phyloP scores from a whole-genome alignment of 2,113 vertebrate species.

The Marmota monax region DNA sequence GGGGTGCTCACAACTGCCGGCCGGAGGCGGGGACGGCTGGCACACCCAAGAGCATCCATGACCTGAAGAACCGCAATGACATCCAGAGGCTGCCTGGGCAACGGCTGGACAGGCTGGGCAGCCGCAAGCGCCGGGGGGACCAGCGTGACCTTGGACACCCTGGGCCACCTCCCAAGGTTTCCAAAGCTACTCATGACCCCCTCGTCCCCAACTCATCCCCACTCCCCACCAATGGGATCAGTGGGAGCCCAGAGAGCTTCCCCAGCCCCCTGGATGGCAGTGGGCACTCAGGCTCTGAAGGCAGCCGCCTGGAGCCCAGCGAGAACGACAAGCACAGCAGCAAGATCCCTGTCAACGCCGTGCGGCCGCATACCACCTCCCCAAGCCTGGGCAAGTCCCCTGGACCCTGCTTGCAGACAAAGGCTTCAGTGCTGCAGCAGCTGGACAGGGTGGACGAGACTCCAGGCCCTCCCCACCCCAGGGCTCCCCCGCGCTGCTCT shows the following conservation, averaged over 20 bases:
- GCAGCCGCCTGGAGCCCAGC: slow-evolving; percentile 89
- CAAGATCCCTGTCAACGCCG: slow-evolving; percentile 93
- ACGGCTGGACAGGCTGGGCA: slow-evolving; percentile 92
- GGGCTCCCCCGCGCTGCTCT: slow-evolving; percentile 87
- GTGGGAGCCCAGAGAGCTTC: slow-evolving; percentile 89
- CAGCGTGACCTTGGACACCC: slow-evolving; percentile 88
- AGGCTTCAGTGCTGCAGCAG: slow-evolving; percentile 91
- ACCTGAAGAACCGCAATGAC: slow-evolving; percentile 94
- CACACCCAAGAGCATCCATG: slow-evolving; percentile 89
- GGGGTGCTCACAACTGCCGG: slow-evolving; percentile 90
- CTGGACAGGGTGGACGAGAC: slow-evolving; percentile 90
- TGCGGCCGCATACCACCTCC: slow-evolving; percentile 93
- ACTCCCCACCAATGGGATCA: slow-evolving; percentile 89
- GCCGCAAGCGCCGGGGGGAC: slow-evolving; percentile 92
- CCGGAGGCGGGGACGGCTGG: slow-evolving; percentile 89
- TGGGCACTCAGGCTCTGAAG: slow-evolving; percentile 85
- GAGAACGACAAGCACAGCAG: slow-evolving; percentile 94
- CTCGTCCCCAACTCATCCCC: slow-evolving; percentile 90
- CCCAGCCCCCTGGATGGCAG: slow-evolving; percentile 90
- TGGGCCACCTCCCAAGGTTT: slow-evolving; percentile 88
- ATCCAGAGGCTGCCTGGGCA: slow-evolving; percentile 95
- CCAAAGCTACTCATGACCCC: slow-evolving; percentile 90
- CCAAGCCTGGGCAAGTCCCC: slow-evolving; percentile 89
- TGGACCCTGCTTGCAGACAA: slow-evolving; percentile 90
- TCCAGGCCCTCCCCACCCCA: slow-evolving; percentile 86